Percentiles rank a stretch among this genome's conserved stretches.
These are phyloP conservation scores for Holothuria glaberrima DNA, from an alignment of 35 echinoderm and acorn worm genomes.

Conservation along the genomic window DNA sequence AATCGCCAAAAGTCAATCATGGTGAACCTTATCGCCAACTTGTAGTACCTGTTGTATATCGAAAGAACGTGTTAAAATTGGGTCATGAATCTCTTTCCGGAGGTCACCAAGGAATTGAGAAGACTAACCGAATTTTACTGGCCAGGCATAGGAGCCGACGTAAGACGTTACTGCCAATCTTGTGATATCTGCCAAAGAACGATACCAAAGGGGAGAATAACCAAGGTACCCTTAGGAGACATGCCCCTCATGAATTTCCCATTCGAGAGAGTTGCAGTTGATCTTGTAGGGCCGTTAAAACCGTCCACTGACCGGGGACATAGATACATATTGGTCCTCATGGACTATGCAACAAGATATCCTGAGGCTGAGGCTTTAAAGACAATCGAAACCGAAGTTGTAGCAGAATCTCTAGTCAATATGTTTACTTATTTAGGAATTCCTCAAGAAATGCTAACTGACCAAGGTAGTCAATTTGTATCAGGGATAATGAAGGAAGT, in stretches of 20 bases:
- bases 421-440: slow-evolving; percentile 65
- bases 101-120: background rate
- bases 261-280: slow-evolving; percentile 67
- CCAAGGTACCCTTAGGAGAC: slow-evolving; percentile 50
- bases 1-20: background rate
- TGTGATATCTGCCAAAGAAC: slow-evolving; percentile 79
- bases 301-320: slow-evolving; percentile 46
- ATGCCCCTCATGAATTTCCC: slow-evolving; percentile 65
- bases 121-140: slow-evolving; percentile 24
- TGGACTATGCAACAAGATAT: slow-evolving; percentile 70
- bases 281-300: slow-evolving; percentile 72
- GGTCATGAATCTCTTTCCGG: background rate
- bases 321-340: slow-evolving; percentile 48
- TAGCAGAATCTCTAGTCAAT: slow-evolving; percentile 68
- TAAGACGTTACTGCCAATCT: slow-evolving; percentile 57
- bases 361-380: slow-evolving; percentile 58
- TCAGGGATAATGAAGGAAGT: slow-evolving; percentile 25
- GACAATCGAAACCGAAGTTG: slow-evolving; percentile 53
- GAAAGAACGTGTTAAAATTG: slow-evolving; percentile 10
- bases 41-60: background rate
- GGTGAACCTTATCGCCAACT: background rate
- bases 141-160: slow-evolving; percentile 4
- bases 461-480: slow-evolving; percentile 55
- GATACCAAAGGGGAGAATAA: slow-evolving; percentile 65
- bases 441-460: slow-evolving; percentile 65